Percentiles rank a stretch among this genome's conserved stretches.
Evolutionary conservation across 2,113 vertebrate genomes (phyloP).

Genomic region (Colaptes auratus): DNA sequence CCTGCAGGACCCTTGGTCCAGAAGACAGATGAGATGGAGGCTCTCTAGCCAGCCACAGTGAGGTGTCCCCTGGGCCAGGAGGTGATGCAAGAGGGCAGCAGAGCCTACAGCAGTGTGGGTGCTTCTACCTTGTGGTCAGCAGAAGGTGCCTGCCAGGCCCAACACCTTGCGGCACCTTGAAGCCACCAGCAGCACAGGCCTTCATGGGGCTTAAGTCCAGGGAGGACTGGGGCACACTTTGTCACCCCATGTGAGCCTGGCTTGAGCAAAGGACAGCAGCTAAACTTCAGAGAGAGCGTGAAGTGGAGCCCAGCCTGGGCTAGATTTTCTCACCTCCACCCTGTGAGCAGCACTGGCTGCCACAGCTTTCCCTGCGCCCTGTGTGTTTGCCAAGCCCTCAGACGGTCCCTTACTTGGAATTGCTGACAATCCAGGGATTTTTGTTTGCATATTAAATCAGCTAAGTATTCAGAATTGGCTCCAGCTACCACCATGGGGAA

Average conservation of each 20-base stretch:
- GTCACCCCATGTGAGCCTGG: rapidly evolving
- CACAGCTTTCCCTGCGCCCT: not conserved
- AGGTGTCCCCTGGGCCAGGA: rapidly evolving
- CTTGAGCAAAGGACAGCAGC: not conserved
- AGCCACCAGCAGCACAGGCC: not conserved
- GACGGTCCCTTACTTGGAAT: not conserved
- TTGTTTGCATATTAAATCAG: conserved; percentile 48
- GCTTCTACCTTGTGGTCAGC: not conserved
- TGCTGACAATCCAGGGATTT: conserved; percentile 17
- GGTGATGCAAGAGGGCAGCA: not conserved
- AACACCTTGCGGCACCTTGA: not conserved
- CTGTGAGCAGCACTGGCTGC: not conserved
- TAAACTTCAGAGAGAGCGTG: not conserved
- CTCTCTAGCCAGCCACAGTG: not conserved
- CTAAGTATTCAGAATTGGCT: conserved; percentile 29
- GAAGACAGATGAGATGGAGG: not conserved
- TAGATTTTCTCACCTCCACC: not conserved
- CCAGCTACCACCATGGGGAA: not conserved
- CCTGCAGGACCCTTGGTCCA: not conserved
- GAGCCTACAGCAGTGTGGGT: not conserved
- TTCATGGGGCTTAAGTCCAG: not conserved
- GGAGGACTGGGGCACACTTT: not conserved
- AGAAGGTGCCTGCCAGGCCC: not conserved
- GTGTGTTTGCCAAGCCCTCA: not conserved
- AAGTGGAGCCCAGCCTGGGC: not conserved